Evolutionary conservation across 2,888 invertebrate genomes (phyloP), one percentile per base, ranked within the genome.

Genomic region (Ecdyonurus torrentis): DNA sequence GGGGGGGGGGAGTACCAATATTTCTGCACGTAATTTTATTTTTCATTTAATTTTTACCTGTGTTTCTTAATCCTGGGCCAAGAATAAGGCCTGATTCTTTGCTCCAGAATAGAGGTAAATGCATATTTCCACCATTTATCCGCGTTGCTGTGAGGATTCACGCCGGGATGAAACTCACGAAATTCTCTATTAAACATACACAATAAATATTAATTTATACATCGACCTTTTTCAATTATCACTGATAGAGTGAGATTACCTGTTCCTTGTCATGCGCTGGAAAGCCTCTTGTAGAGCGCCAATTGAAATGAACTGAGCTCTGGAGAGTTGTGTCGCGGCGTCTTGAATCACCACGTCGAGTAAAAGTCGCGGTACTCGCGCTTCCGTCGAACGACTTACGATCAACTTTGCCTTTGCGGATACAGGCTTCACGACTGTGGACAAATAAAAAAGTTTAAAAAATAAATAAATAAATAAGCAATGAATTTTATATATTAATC

Each of bases 111-210:
- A 2, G 84, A 83, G 66, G 81, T 81, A 71, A 80, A 85, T 0
- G 86, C 86, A 72, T 90, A 90, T 52, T 76, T 79, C 90, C 90
- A 90, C 88, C 89, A 90, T 52, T 78, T 78, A 67, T 77, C 79
- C 1, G 78, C 76, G 70, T 85, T 81, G 63, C 82, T 81, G 25
- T 75, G 72, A 1, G 85, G 74, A 0, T 79, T 78, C 0, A 79
- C 76, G 0, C 79, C 78, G 0, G 86, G 86, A 66, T 81, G 81
- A 64, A 81, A 79, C 67, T 82, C 82, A 2, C 84, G 80, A 72
- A 83, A 85, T 69, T 82, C 81, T 69, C 81, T 81, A 70, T 58
- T 71, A n/a, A n/a, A n/a, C n/a, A n/a, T n/a, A n/a, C n/a, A n/a
- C 23, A 62, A 62, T 10, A 53, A 22, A 23, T 15, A 1, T 22